Evolutionary conservation across 1,140 invertebrate genomes (phyloP), one percentile per base, ranked within the genome.

Genomic region (Solenopsis fugax): DNA sequence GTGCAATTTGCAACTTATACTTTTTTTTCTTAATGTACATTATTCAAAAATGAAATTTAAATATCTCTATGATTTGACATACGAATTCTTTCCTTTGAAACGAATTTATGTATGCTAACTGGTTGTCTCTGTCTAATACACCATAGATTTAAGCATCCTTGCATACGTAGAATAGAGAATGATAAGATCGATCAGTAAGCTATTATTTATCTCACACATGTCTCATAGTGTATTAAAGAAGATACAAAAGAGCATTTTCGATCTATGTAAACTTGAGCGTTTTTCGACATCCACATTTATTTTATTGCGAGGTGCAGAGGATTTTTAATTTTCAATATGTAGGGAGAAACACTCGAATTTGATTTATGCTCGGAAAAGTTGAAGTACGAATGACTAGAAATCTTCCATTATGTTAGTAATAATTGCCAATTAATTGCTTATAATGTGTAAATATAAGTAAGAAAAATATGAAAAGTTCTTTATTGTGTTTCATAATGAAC

Each of bases 1-100:
- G 89, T 86, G 81, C 76, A 88, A 85, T 90, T 71, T 85, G 54
- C 81, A 90, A 77, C 60, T 87, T 78, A 80, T 75, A 76, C n/a
- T 50, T 84, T 29, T 82, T 73, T 75, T 75, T 45, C 52, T 58
- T 84, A 73, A 10, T 75, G 34, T 82, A 56, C 18, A 10, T 45
- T 37, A 34, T 84, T 73, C 21, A 62, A 50, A 60, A 21, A 10
- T 60, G 52, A 24, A 73, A 60, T 84, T 45, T 24, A 82, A 72
- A 34, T 13, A n/a, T 73, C 48, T 73, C 48, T 75, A 48, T 41
- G 24, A 72, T 82, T 58, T 48, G n/a, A 82, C 21, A 75, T 82
- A 82, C 13, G 1, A 54, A 75, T 75, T 84, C 3, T 84, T 60
- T 73, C 48, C 9, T 45, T 60, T 45, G 5, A 73, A 60, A 75